Evolutionary conservation across 2,797 vertebrate genomes (phyloP), one percentile per base, ranked within the genome.

Genomic region (Bradypodion ventrale): DNA sequence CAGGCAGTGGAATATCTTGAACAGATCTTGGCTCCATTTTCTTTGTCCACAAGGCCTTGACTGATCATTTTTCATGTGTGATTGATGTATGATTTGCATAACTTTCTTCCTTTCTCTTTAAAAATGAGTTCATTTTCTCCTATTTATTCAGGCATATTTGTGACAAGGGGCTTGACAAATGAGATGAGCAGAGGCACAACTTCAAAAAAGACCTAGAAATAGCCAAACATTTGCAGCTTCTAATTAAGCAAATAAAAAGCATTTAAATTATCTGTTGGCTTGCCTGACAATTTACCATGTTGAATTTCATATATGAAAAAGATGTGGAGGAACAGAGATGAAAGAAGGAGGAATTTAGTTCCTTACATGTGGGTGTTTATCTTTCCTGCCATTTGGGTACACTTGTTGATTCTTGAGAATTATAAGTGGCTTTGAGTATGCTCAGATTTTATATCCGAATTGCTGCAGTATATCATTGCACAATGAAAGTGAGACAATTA

Each of bases 161-260:
- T 78, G 62, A 86, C 76, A 88, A 0, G 0, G 19, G 8, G 35
- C n/a, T 80, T 87, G 49, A 87, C 40, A 82, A 74, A 86, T 79
- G 80, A 80, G 80, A 86, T 44, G 44, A 62, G 69, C 78, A 65
- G 92, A 82, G 32, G 59, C 13, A 40, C 27, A 75, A n/a, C 19
- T 79, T 82, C 49, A 78, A 78, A 35, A 56, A 83, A 83, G 78
- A 0, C 80, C 75, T 83, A 15, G 62, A 89, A 89, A 46, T 83
- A 80, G 35, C 82, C 78, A 59, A 46, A 27, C 32, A 70, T 82
- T 83, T 88, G 63, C 73, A 91, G 87, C 40, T 87, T 84, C 78
- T 62, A 80, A 85, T 72, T 78, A 89, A 77, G 8, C 78, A 85
- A 93, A 81, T 81, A 90, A 92, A 27, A 90, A 92, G 63, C 13